Conservation (phyloP, 1,140 invertebrate species). For the Cydia splendana region DNA sequence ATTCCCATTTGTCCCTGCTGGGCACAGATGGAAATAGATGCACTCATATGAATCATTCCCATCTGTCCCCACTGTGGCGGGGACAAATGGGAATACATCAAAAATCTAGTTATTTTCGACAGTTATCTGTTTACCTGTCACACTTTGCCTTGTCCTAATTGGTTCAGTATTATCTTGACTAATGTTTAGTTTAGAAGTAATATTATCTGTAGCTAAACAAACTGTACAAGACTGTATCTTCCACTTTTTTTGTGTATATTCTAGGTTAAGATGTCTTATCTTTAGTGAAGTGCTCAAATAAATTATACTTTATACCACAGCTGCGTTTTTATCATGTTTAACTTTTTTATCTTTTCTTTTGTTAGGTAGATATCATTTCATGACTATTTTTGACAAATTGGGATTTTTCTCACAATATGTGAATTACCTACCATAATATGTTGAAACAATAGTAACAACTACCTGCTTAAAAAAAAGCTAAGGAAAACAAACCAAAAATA, state of each 20-base stretch:
- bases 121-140: neutral
- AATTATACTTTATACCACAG: constrained; percentile 23
- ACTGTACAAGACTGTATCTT: constrained; percentile 28
- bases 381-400: neutral
- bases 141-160: constrained; percentile 21
- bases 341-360: constrained; percentile 2
- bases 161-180: constrained; percentile 26
- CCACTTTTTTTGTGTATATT: constrained; percentile 27
- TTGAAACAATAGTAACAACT: neutral
- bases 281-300: constrained; percentile 31
- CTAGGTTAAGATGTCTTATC: constrained; percentile 21
- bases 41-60: too few species aligned
- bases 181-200: constrained; percentile 7
- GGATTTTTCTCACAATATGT: neutral
- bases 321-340: constrained; percentile 15
- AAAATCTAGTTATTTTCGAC: neutral
- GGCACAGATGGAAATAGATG: too few species aligned
- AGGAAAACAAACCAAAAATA: neutral
- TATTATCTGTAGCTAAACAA: constrained; percentile 28
- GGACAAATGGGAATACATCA: neutral
- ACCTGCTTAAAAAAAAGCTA: neutral
- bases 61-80: too few species aligned
- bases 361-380: neutral
- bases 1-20: too few species aligned
- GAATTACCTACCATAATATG: too few species aligned